Evolutionary conservation across 2,113 vertebrate species (phyloP), one percentile per base, ranked within the genome.

Genomic region (Coracopsis vasa): DNA sequence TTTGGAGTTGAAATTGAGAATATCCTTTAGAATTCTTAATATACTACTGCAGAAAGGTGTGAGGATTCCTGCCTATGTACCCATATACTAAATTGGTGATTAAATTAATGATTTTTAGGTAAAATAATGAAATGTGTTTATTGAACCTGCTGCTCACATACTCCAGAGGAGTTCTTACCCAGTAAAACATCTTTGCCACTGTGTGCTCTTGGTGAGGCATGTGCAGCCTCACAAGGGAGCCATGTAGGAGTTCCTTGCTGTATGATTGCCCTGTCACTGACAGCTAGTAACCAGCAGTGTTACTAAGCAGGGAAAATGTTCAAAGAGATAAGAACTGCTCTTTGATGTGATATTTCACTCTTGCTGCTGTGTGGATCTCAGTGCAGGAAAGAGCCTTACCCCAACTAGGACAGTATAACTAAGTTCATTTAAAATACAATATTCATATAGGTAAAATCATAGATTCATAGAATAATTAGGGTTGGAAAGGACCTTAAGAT

Each of bases 171-270:
- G 10, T 33, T 83, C 33, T 39, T 18, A 37, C 39, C 4, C 39
- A 6, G 16, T 67, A 33, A 66, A 78, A 3, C 6, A 50, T 24
- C 28, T 56, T 78, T 61, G 25, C 47, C 62, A 35, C 21, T 18
- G 7, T 24, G 35, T 77, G 37, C 19, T 53, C 42, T 8, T 21
- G 9, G 31, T 33, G 47, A 69, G 16, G 21, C 25, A 35, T 35
- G 7, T 10, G 9, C 42, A 83, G 53, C 16, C 21, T 45, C 3
- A 2, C 27, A 70, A 42, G 39, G 10, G 25, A 72, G 23, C 16
- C 27, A 60, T 0, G 0, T 6, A 27, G 35, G 18, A 60, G 7
- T 17, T 71, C 2, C 9, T 72, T 37, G 13, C 42, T 50, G 11
- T 18, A 3, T 20, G 50, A 54, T 70, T 14, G 3, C 31, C 31